These are phyloP conservation scores for Poecilia latipinna DNA, from an alignment of 2,113 vertebrate genomes.

Conservation along the genomic window DNA sequence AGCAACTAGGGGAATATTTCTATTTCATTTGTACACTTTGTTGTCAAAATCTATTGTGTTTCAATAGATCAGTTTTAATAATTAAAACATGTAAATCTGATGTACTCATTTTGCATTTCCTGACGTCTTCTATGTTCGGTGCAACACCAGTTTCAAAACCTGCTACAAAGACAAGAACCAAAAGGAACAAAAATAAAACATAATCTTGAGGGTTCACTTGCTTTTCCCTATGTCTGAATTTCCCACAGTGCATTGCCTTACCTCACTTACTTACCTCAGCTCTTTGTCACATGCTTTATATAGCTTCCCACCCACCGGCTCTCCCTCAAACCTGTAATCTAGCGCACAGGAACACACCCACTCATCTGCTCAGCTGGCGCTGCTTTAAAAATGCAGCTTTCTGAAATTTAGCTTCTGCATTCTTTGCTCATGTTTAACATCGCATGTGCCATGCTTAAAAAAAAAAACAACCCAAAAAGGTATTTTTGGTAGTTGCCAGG, in stretches of 20 bases:
- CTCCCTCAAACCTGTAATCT: constrained; percentile 48
- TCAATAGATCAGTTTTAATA: constrained; percentile 85
- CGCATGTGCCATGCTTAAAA: neutral
- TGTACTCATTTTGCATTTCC: constrained; percentile 21
- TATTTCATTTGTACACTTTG: constrained; percentile 84
- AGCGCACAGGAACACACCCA: constrained; percentile 27
- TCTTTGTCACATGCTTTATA: constrained; percentile 36
- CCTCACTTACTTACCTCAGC: constrained; percentile 20
- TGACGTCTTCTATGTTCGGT: neutral
- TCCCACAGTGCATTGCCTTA: constrained; percentile 53
- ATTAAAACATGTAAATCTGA: constrained; percentile 81
- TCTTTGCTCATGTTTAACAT: neutral
- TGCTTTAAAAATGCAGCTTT: neutral
- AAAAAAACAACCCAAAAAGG: neutral
- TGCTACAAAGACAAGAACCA: too few species aligned
- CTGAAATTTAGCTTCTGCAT: constrained; percentile 18
- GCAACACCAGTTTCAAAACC: neutral
- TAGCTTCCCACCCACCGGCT: constrained; percentile 45
- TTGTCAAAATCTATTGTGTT: constrained; percentile 86
- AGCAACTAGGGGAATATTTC: constrained; percentile 76
- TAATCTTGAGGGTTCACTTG: too few species aligned
- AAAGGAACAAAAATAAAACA: too few species aligned
- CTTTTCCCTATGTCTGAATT: neutral
- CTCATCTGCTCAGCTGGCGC: constrained; percentile 21
- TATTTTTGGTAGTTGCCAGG: neutral